Conservation (phyloP, 2,113 vertebrate species). For the Pedionomus torquatus region DNA sequence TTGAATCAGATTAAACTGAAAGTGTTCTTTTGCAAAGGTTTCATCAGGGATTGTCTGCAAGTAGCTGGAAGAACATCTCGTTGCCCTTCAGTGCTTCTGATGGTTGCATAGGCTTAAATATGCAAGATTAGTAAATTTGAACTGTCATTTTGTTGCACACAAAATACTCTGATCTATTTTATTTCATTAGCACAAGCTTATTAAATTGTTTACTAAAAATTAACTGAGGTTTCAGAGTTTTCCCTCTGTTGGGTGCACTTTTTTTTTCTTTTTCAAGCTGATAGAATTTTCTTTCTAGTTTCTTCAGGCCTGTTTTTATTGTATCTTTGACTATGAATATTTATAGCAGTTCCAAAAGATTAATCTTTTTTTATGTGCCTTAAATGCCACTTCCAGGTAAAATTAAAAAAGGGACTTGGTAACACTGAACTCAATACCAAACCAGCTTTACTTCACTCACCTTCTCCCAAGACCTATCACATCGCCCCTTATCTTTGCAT, state of each 20-base stretch:
- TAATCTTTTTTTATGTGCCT: not conserved
- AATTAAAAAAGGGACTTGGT: not conserved
- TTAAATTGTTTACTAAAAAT: conserved; percentile 27
- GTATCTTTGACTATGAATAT: not conserved
- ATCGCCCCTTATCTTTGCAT: not conserved
- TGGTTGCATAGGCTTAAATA: not conserved
- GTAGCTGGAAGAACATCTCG: not conserved
- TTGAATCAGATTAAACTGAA: not conserved
- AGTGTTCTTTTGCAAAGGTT: not conserved
- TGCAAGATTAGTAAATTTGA: conserved; percentile 12
- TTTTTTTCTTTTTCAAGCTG: not conserved
- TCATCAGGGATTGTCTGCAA: not conserved
- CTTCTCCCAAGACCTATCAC: not conserved
- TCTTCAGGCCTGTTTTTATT: not conserved
- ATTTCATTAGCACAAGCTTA: conserved; percentile 17
- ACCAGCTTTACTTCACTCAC: not conserved
- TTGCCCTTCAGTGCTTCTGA: not conserved
- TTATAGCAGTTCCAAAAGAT: not conserved
- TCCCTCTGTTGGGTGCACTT: not conserved
- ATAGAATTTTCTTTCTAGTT: not conserved
- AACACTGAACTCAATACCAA: not conserved
- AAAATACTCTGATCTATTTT: conserved; percentile 33
- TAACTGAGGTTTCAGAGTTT: not conserved
- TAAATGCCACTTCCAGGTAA: not conserved
- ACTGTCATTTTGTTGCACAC: not conserved